These are phyloP conservation scores for Eupleurogrammus muticus DNA, from an alignment of 2,797 vertebrate genomes.

Conservation along the genomic window DNA sequence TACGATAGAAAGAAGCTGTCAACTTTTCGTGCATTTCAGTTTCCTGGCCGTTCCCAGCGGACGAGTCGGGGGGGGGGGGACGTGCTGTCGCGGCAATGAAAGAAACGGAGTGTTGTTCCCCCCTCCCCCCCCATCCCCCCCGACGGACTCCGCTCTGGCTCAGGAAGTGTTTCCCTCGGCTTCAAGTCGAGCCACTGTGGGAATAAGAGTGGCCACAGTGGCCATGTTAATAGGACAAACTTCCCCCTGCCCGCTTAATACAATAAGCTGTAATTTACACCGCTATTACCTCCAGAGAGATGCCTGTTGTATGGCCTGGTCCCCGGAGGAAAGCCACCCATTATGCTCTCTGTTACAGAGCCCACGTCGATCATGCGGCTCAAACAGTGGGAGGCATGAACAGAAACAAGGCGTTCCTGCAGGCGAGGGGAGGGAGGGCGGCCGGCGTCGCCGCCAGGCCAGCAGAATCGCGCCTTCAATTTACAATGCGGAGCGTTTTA, in stretches of 20 bases:
- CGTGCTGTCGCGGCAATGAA: slow-evolving; percentile 27
- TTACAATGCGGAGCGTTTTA: slow-evolving; percentile 14
- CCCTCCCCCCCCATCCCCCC: too few species aligned
- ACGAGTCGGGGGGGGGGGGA: slow-evolving; percentile 28
- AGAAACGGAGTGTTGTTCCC: slow-evolving; percentile 47
- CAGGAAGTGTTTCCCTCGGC: slow-evolving; percentile 77
- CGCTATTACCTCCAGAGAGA: slow-evolving; percentile 78
- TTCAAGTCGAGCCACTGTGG: slow-evolving; percentile 65
- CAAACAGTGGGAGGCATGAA: slow-evolving; percentile 51
- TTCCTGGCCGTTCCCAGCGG: slow-evolving; percentile 58
- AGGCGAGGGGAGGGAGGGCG: slow-evolving; percentile 16
- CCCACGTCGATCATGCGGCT: slow-evolving; percentile 67
- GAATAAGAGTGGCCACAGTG: slow-evolving; percentile 71
- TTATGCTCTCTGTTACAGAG: slow-evolving; percentile 71
- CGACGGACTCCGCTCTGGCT: slow-evolving; percentile 57
- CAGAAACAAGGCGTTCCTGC: slow-evolving; percentile 41
- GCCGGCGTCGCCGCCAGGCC: background rate
- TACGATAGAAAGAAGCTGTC: slow-evolving; percentile 46
- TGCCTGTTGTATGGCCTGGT: slow-evolving; percentile 65
- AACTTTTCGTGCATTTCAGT: slow-evolving; percentile 49
- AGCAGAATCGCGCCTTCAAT: slow-evolving; percentile 44
- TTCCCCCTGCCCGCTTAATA: slow-evolving; percentile 72
- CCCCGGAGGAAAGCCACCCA: slow-evolving; percentile 69
- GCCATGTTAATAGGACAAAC: slow-evolving; percentile 73
- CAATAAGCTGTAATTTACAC: slow-evolving; percentile 85